A percentile compares a stretch with the other conserved stretches of the same genome.
These are phyloP conservation scores for Murina feae DNA, from an alignment of 2,113 vertebrate species.

Conservation along the genomic window DNA sequence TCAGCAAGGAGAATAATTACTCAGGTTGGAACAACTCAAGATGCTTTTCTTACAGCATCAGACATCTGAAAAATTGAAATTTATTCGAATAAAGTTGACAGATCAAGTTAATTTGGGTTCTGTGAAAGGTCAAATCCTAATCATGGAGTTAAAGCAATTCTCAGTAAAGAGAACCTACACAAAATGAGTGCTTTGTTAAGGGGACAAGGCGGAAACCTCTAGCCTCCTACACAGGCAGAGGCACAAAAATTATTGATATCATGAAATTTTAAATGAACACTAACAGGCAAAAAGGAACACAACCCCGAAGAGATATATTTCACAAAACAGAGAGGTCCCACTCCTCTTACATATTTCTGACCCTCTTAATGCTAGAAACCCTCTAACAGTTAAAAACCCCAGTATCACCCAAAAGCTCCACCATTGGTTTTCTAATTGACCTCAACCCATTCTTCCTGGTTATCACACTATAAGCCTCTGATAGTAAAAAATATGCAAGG, in stretches of 20 bases:
- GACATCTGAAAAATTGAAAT: conserved; percentile 42
- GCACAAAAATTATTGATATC: conserved; percentile 32
- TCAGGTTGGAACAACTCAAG: neutral
- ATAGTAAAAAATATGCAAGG: neutral
- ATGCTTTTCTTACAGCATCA: conserved; percentile 9
- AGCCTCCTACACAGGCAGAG: conserved; percentile 34
- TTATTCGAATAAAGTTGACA: conserved; percentile 47
- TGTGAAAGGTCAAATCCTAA: conserved; percentile 55
- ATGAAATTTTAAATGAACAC: conserved; percentile 37
- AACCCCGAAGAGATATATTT: conserved; percentile 5
- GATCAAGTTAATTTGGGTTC: conserved; percentile 41
- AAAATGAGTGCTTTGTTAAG: conserved; percentile 43
- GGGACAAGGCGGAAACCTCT: conserved; percentile 35
- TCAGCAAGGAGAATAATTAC: conserved; percentile 26
- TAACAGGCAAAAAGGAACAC: conserved; percentile 32
- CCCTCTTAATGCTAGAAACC: neutral
- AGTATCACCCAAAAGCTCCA: neutral
- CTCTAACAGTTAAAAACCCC: neutral
- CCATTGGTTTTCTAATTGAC: neutral
- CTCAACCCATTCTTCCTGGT: neutral
- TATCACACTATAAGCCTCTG: neutral
- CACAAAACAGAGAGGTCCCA: neutral
- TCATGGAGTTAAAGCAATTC: conserved; percentile 35
- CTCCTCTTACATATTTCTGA: neutral
- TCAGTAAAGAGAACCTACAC: conserved; percentile 37